Percentiles rank a stretch among this genome's conserved stretches.
phyloP scores from a whole-genome alignment of 2,888 invertebrate species.

The Agrypnus murinus region DNA sequence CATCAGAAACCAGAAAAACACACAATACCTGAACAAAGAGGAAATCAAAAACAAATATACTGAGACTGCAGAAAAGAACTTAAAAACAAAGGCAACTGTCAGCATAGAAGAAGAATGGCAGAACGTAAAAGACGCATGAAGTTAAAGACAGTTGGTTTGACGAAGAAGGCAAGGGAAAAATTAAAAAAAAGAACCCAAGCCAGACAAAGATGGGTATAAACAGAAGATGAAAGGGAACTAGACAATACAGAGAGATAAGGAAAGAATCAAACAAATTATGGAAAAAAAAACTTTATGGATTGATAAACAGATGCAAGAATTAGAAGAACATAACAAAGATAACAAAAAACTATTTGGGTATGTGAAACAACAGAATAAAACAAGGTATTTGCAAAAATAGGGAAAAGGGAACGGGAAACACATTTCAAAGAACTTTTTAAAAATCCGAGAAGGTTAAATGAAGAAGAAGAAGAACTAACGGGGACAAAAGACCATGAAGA shows the following conservation, averaged over 20 bases:
- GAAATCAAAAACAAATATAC: slow-evolving; percentile 13
- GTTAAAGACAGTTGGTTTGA: no score
- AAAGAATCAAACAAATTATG: no score
- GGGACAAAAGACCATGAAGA: slow-evolving; percentile 32
- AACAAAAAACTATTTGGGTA: no score
- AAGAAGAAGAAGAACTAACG: slow-evolving; percentile 24
- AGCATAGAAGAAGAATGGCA: slow-evolving; percentile 9
- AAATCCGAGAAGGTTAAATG: slow-evolving; percentile 9
- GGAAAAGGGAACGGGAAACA: slow-evolving; percentile 19
- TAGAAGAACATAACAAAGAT: no score
- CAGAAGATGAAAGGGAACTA: slow-evolving; percentile 14
- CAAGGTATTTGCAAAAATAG: no score
- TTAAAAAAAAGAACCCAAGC: slow-evolving; percentile 13
- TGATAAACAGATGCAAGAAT: no score
- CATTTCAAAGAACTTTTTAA: no score
- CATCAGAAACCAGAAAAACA: slow-evolving; percentile 8
- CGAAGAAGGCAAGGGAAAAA: background rate
- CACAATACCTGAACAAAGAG: background rate
- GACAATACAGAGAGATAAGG: no score
- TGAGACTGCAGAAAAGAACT: slow-evolving; percentile 7
- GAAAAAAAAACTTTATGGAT: no score
- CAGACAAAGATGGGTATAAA: slow-evolving; percentile 10
- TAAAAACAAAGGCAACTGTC: no score
- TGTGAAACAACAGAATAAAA: no score
- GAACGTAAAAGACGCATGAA: slow-evolving; percentile 5